phyloP scores from a whole-genome alignment of 1,140 invertebrate species.

The Odontomachus brunneus region DNA sequence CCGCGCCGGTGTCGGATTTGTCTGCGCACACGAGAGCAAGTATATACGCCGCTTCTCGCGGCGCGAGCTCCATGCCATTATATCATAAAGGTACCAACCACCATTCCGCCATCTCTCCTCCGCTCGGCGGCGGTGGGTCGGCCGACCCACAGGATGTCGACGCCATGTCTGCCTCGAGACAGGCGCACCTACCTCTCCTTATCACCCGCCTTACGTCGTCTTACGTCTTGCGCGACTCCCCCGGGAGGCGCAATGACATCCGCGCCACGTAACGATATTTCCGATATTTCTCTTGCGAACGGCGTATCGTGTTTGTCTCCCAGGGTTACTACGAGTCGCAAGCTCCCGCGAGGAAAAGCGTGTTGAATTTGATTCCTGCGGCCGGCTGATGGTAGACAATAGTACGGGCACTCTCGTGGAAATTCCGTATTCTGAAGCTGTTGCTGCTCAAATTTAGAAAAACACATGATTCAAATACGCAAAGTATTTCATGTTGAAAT shows the following conservation, averaged over 20 bases:
- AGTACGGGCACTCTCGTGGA: not conserved
- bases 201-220: constrained; percentile 68
- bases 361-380: constrained; percentile 25
- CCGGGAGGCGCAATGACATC: constrained; percentile 67
- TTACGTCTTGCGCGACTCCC: constrained; percentile 63
- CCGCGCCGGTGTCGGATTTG: constrained; percentile 45
- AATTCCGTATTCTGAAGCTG: not conserved
- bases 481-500: not conserved
- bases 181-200: constrained; percentile 68
- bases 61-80: constrained; percentile 70
- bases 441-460: not conserved
- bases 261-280: constrained; percentile 64
- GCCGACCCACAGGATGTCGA: constrained; percentile 69
- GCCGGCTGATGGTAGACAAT: constrained; percentile 2
- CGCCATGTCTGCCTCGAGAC: constrained; percentile 73
- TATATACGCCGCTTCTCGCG: constrained; percentile 55
- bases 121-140: constrained; percentile 27
- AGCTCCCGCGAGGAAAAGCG: not conserved
- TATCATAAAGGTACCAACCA: constrained; percentile 76
- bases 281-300: constrained; percentile 29
- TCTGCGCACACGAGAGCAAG: constrained; percentile 28
- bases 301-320: constrained; percentile 52
- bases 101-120: constrained; percentile 72
- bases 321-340: not conserved
- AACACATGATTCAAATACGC: too few species aligned